A percentile compares a stretch with the other conserved stretches of the same genome.
Conservation (phyloP, 2,113 vertebrate species). For the Mellivora capensis region DNA sequence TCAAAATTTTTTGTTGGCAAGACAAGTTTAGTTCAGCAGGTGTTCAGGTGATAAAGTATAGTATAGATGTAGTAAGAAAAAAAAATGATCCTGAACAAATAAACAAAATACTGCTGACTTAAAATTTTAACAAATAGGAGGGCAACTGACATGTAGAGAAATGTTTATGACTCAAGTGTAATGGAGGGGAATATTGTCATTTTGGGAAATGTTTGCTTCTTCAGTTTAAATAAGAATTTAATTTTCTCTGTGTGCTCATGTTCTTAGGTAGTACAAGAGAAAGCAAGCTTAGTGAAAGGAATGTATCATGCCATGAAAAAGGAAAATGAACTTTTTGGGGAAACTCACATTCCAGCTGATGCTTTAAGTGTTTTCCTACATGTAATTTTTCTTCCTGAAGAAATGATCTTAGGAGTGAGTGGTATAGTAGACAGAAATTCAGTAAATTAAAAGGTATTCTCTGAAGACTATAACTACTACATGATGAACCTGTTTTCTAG, state of each 20-base stretch:
- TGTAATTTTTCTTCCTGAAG: background rate
- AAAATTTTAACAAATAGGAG: conserved; percentile 75
- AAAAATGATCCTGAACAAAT: conserved; percentile 69
- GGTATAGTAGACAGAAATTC: background rate
- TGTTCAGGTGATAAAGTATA: conserved; percentile 79
- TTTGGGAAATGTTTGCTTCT: conserved; percentile 77
- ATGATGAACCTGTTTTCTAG: background rate
- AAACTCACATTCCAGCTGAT: background rate
- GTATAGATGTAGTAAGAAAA: conserved; percentile 57
- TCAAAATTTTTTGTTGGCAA: conserved; percentile 79
- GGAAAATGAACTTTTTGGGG: conserved; percentile 25
- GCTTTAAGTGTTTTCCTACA: background rate
- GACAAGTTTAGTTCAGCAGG: conserved; percentile 79
- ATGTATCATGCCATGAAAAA: conserved; percentile 52
- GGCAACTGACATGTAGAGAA: conserved; percentile 63
- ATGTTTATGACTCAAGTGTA: conserved; percentile 70
- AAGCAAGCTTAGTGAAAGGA: conserved; percentile 64
- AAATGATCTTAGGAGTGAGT: conserved; percentile 5
- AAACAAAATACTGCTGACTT: conserved; percentile 76
- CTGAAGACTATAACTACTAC: background rate
- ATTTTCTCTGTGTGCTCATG: conserved; percentile 70
- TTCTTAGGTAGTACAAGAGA: conserved; percentile 67
- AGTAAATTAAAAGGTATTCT: conserved; percentile 12
- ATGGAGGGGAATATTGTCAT: conserved; percentile 58
- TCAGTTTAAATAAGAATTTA: conserved; percentile 72